phyloP scores from a whole-genome alignment of 92 coral and sea anemone genomes.

The Desmophyllum pertusum region DNA sequence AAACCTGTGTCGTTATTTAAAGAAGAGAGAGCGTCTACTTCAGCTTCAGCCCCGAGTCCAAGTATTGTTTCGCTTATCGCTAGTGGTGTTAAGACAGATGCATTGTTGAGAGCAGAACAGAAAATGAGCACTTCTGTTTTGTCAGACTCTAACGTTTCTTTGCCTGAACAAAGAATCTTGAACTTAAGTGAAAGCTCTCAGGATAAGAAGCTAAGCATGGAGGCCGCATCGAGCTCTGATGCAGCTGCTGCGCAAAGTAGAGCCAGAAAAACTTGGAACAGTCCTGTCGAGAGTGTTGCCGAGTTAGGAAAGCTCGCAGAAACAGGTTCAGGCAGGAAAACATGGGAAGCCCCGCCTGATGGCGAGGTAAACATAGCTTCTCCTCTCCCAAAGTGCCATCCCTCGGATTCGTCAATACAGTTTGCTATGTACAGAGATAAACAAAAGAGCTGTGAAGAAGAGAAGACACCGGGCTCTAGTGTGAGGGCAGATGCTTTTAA shows the following conservation, averaged over 20 bases:
- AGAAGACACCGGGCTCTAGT: not conserved
- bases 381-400: constrained; percentile 71
- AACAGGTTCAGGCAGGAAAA: constrained; percentile 56
- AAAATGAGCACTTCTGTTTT: not conserved
- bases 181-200: not conserved
- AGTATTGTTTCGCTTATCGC: constrained; percentile 86
- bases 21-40: not conserved
- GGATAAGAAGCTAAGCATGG: not conserved
- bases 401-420: constrained; percentile 84
- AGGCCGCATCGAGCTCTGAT: not conserved
- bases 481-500: not conserved
- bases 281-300: constrained; percentile 31
- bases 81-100: constrained; percentile 80
- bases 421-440: constrained; percentile 69
- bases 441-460: constrained; percentile 1
- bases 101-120: constrained; percentile 56
- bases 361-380: constrained; percentile 63
- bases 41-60: constrained; percentile 60
- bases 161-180: too few species aligned
- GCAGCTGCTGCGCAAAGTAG: constrained; percentile 18
- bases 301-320: constrained; percentile 37
- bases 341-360: constrained; percentile 73
- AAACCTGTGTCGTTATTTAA: too few species aligned
- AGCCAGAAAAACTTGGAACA: constrained; percentile 64
- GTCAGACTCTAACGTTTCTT: too few species aligned